Conservation (phyloP, 2,888 invertebrate genomes). For the Drosophila pseudotalamancana region DNA sequence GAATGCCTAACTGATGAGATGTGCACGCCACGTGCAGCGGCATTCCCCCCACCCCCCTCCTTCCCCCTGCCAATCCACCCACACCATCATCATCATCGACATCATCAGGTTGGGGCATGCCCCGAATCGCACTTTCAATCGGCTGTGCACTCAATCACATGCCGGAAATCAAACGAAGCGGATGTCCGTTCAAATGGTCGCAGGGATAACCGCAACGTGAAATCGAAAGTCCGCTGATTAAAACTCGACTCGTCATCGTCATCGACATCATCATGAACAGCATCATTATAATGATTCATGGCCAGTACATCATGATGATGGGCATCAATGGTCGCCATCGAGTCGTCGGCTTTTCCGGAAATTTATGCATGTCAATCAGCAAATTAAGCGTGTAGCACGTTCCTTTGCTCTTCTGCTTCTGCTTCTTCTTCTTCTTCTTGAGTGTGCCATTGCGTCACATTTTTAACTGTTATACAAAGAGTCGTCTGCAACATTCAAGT, state of each 20-base stretch:
- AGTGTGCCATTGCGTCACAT: slow-evolving; percentile 51
- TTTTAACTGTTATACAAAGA: slow-evolving; percentile 25
- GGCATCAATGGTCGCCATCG: slow-evolving; percentile 36
- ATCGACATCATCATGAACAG: slow-evolving; percentile 11
- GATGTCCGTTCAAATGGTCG: slow-evolving; percentile 74
- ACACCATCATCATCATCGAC: slow-evolving; percentile 11
- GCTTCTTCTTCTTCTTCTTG: background rate
- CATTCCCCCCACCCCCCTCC: background rate
- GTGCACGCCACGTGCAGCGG: slow-evolving; percentile 36
- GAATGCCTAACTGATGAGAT: slow-evolving; percentile 56
- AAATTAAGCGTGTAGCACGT: slow-evolving; percentile 58
- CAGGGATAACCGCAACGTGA: slow-evolving; percentile 67
- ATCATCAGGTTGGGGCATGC: slow-evolving; percentile 16
- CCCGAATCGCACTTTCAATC: slow-evolving; percentile 49
- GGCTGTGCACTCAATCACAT: slow-evolving; percentile 76
- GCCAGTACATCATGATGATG: background rate
- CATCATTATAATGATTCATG: background rate
- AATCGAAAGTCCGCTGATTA: slow-evolving; percentile 77
- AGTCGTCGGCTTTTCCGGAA: slow-evolving; percentile 66
- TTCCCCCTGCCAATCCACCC: background rate
- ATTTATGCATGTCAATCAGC: slow-evolving; percentile 77
- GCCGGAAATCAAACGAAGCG: slow-evolving; percentile 78
- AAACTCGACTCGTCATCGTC: slow-evolving; percentile 56
- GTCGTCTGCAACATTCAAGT: slow-evolving; percentile 59
- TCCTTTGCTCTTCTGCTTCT: slow-evolving; percentile 7